Evolutionary conservation across 37 sponge, comb jelly and placozoan species (phyloP).

Genomic region (Crambe crambe): DNA sequence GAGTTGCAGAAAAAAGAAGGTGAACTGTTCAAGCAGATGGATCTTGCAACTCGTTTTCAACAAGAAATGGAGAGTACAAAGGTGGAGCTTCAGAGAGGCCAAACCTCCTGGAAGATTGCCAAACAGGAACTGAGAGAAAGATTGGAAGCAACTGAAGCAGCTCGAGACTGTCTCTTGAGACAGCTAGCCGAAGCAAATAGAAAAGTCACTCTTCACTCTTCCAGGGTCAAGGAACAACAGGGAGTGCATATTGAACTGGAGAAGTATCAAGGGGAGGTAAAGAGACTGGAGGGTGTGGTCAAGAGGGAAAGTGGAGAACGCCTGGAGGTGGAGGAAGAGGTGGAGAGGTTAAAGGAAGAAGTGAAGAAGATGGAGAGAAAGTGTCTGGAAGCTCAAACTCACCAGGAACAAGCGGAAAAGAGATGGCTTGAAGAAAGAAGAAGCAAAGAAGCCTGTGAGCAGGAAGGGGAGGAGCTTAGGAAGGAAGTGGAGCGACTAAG

Average conservation of each 20-base stretch:
- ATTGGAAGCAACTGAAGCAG: constrained; percentile 33
- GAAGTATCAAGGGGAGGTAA: constrained; percentile 5
- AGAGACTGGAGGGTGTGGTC: constrained; percentile 7
- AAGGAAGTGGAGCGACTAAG: constrained; percentile 28
- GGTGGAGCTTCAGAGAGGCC: constrained; percentile 1
- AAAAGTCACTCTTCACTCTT: not conserved
- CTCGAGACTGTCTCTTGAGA: constrained; percentile 12
- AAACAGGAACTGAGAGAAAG: constrained; percentile 14
- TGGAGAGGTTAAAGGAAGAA: constrained; percentile 27
- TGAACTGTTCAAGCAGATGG: constrained; percentile 21
- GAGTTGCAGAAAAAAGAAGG: constrained; percentile 23
- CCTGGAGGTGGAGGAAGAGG: constrained; percentile 12
- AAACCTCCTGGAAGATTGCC: not conserved
- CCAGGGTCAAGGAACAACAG: not conserved
- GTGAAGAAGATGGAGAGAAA: not conserved
- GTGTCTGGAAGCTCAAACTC: not conserved
- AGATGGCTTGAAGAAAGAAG: not conserved
- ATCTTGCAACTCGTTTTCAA: constrained; percentile 1
- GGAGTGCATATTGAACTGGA: not conserved
- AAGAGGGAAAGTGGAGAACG: not conserved
- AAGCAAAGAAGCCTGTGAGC: not conserved
- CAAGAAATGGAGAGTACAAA: not conserved
- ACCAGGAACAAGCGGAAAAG: constrained; percentile 2
- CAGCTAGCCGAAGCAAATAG: constrained; percentile 23
- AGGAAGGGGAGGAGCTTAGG: constrained; percentile 16